Percentiles rank a stretch among this genome's conserved stretches.
Evolutionary conservation across 2,113 vertebrate species (phyloP).

Genomic region (Saccopteryx bilineata): DNA sequence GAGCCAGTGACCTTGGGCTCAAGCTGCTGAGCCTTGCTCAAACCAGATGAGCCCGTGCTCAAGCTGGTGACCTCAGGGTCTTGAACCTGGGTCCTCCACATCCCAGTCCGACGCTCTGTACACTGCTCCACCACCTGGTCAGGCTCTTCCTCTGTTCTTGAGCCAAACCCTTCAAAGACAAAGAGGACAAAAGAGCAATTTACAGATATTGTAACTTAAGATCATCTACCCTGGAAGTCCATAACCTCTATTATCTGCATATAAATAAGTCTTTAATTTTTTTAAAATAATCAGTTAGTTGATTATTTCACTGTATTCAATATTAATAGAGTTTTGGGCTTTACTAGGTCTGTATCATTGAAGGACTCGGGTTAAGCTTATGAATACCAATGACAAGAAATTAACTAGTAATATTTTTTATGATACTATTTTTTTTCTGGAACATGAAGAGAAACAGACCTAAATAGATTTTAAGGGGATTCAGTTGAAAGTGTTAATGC

Average conservation of each 20-base stretch:
- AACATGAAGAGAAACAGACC: conserved; percentile 8
- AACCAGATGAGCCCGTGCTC: no score
- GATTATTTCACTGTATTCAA: conserved; percentile 53
- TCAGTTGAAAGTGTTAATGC: not conserved
- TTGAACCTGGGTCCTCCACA: no score
- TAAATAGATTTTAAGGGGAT: conserved; percentile 15
- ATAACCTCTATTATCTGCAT: not conserved
- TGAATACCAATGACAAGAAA: not conserved
- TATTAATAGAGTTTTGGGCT: not conserved
- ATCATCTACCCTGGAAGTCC: not conserved
- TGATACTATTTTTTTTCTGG: conserved; percentile 41
- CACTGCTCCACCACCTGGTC: no score
- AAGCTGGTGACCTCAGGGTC: no score
- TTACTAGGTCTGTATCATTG: not conserved
- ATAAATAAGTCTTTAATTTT: not conserved
- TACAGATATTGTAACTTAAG: not conserved
- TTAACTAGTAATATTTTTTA: conserved; percentile 11
- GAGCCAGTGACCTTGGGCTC: no score
- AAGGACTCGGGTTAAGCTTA: conserved; percentile 23
- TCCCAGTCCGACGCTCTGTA: no score
- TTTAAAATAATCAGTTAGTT: conserved; percentile 46
- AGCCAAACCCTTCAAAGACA: conserved; percentile 50
- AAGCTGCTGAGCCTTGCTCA: no score
- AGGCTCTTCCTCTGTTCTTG: not conserved
- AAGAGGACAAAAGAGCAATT: not conserved